Evolutionary conservation across 2,888 invertebrate genomes (phyloP).

Genomic region (Epistrophe grossulariae): DNA sequence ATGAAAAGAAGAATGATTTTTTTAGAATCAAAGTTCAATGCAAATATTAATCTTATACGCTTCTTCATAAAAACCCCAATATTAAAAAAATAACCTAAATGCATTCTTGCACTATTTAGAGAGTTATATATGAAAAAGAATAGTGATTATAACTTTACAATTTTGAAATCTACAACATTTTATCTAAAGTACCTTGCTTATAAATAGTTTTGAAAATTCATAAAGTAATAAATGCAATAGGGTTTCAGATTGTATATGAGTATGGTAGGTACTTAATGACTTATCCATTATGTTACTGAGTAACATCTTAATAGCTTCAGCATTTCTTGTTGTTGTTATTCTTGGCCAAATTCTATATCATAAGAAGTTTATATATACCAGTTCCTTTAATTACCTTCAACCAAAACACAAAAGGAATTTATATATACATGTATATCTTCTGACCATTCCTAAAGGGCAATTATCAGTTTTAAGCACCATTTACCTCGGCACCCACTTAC

Average conservation of each 20-base stretch:
- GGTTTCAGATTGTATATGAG: too few relatives aligned
- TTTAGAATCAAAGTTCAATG: too few relatives aligned
- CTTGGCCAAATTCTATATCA: not conserved
- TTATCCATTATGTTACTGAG: not conserved
- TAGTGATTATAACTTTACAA: too few relatives aligned
- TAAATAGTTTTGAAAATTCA: not conserved
- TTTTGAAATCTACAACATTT: not conserved
- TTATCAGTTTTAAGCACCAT: slow-evolving; percentile 69
- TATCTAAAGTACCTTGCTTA: not conserved
- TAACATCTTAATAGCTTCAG: slow-evolving; percentile 2
- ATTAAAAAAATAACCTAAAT: too few relatives aligned
- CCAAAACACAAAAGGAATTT: slow-evolving; percentile 33
- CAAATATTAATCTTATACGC: too few relatives aligned
- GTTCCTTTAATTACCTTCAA: slow-evolving; percentile 11
- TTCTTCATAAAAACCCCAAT: too few relatives aligned
- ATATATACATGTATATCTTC: not conserved
- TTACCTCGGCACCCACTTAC: slow-evolving; percentile 60
- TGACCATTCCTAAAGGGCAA: slow-evolving; percentile 49
- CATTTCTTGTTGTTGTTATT: not conserved
- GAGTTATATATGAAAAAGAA: too few relatives aligned
- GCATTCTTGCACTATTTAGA: too few relatives aligned
- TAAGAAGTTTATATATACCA: slow-evolving; percentile 1
- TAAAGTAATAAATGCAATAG: slow-evolving; percentile 7
- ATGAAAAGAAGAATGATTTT: too few relatives aligned
- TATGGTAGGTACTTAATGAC: not conserved